These are phyloP conservation scores for Beris chalybata DNA, from an alignment of 2,888 invertebrate genomes.

Conservation along the genomic window DNA sequence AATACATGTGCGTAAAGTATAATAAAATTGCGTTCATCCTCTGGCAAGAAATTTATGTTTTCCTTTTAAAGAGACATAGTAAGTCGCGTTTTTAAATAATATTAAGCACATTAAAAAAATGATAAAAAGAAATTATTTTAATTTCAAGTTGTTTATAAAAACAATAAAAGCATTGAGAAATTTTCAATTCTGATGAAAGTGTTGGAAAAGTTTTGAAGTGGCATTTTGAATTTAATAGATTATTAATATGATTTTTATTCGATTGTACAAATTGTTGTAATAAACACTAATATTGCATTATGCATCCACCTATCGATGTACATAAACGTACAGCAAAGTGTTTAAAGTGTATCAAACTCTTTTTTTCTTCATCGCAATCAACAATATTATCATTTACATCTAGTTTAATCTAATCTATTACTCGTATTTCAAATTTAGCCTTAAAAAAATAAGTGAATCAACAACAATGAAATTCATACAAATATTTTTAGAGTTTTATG, in stretches of 20 bases:
- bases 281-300: slow-evolving; percentile 26
- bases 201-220: slow-evolving; percentile 18
- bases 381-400: neutral
- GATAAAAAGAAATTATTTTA: too few relatives aligned
- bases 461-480: neutral
- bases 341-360: slow-evolving; percentile 28
- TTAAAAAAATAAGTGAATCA: neutral
- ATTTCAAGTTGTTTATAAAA: too few relatives aligned
- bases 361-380: neutral
- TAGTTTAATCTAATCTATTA: slow-evolving; percentile 1
- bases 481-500: slow-evolving; percentile 22
- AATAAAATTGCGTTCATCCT: too few relatives aligned
- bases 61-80: too few relatives aligned
- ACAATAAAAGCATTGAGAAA: too few relatives aligned
- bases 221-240: slow-evolving; percentile 13
- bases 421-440: neutral
- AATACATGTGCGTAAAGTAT: too few relatives aligned
- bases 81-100: too few relatives aligned
- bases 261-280: slow-evolving; percentile 24
- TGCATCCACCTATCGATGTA: slow-evolving; percentile 30
- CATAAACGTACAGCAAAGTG: slow-evolving; percentile 32
- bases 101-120: too few relatives aligned
- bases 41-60: too few relatives aligned
- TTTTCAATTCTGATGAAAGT: too few relatives aligned
- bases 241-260: slow-evolving; percentile 7